These are phyloP conservation scores for Oceanodroma leucorhoa DNA, from an alignment of 2,797 vertebrate genomes.

Conservation along the genomic window DNA sequence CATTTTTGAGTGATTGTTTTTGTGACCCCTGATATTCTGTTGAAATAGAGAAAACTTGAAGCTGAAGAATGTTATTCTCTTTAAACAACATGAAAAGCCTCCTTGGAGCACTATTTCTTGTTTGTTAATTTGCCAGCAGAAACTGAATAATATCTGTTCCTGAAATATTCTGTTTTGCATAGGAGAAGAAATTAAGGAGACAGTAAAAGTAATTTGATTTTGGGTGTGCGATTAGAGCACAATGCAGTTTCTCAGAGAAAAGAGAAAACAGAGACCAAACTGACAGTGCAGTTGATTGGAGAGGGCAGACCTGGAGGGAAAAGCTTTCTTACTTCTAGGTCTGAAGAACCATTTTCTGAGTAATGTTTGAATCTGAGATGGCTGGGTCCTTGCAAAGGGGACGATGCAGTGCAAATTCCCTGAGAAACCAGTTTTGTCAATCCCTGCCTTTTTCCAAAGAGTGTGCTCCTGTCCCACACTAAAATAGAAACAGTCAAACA, in stretches of 20 bases:
- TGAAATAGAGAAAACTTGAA: background rate
- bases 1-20: background rate
- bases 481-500: background rate
- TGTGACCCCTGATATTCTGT: background rate
- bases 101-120: background rate
- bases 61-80: background rate
- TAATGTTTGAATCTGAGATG: background rate
- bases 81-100: background rate
- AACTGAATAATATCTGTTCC: background rate
- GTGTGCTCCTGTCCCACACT: background rate
- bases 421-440: background rate
- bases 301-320: background rate
- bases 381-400: background rate
- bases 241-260: background rate
- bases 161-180: background rate
- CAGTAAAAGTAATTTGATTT: background rate
- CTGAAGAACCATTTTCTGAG: background rate
- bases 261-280: background rate
- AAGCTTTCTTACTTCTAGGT: background rate
- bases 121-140: background rate
- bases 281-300: background rate
- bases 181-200: background rate
- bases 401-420: background rate
- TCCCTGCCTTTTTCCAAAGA: background rate
- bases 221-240: background rate